phyloP scores from a whole-genome alignment of 2,797 vertebrate genomes.

The Taeniopygia guttata region DNA sequence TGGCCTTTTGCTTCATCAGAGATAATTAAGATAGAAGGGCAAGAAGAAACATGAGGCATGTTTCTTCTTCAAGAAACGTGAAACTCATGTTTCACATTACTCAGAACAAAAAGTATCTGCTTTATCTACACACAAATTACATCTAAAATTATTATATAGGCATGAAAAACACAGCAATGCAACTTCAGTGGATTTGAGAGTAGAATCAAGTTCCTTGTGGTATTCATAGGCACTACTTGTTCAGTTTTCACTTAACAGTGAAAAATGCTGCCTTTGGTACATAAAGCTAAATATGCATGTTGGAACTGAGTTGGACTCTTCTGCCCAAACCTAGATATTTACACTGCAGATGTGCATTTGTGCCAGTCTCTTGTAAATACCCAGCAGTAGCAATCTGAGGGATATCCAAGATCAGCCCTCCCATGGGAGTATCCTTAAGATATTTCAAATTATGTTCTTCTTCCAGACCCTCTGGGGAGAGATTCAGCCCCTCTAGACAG shows the following conservation, averaged over 20 bases:
- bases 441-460: not conserved
- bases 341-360: not conserved
- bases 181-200: not conserved
- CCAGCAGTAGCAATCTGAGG: not conserved
- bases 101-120: not conserved
- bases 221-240: not conserved
- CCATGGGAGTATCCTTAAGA: not conserved
- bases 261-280: not conserved
- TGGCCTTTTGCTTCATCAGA: not conserved
- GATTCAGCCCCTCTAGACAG: not conserved
- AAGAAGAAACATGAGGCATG: not conserved
- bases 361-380: not conserved
- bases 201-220: not conserved
- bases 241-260: not conserved
- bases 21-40: not conserved
- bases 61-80: too few relatives aligned
- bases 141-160: not conserved
- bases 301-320: not conserved
- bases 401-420: not conserved
- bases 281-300: not conserved
- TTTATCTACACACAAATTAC: not conserved
- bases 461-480: not conserved
- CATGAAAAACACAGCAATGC: not conserved
- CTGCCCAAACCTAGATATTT: not conserved
- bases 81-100: not conserved